Base-by-base conservation (phyloP, 2,113 vertebrate species). In the Corvus moneduloides region DNA sequence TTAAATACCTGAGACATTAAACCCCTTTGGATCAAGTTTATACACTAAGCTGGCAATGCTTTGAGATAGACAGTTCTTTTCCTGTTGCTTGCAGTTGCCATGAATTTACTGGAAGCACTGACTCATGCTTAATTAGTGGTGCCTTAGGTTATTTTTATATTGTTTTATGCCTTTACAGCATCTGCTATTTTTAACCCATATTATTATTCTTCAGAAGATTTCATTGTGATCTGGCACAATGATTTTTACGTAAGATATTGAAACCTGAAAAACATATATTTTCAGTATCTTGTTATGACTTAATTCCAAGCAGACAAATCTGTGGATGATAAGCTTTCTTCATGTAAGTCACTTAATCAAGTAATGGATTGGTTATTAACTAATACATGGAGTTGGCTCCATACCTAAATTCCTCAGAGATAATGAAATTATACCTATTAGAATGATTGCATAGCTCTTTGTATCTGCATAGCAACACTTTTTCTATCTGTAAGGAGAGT, bases 311-410 rank as follows among this genome's bases (percentile, higher is more conserved):
- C 32, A 93, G 86, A 92, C 79, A 96, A 96, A 93, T 95, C 68
- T 92, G 58, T 74, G 69, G 81, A 91, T 94, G 81, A 96, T 82
- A 93, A 46, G 52, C 55, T 90, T 96, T 88, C 87, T 82, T 94
- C 89, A 76, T 68, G 13, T 84, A 84, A 94, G 71, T 94, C 73
- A 64, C 52, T 86, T 97, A 90, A 93, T 96, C 80, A 94, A 92
- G 79, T 93, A 94, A 93, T 96, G 84, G 89, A 79, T 90, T 78
- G 72, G 44, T 77, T 95, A 94, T 96, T 93, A 97, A 91, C 55
- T 96, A 96, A 95, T 75, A 92, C 39, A 83, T 19, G 35, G 75
- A 93, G 46, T 69, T 86, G 91, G 79, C 81, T 86, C 52, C 82
- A 75, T 35, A 94, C 51, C 67, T 82, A 90, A 84, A 80, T 41